These are phyloP conservation scores for Mormoops blainvillei DNA, from an alignment of 2,113 vertebrate genomes.

Conservation along the genomic window DNA sequence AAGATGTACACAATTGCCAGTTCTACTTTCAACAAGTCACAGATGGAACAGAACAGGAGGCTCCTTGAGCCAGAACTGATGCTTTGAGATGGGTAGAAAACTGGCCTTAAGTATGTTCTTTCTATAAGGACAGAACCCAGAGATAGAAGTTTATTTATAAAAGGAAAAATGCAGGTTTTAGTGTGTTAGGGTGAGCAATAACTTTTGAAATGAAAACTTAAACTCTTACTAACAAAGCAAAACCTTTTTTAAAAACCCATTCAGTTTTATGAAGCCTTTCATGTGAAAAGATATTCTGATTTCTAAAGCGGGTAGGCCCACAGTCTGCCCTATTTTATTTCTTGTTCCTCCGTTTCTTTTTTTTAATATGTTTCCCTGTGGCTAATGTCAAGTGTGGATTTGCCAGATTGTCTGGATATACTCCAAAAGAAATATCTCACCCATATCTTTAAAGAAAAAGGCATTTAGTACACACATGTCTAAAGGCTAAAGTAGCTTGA, in stretches of 20 bases:
- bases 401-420: conserved; percentile 45
- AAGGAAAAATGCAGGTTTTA: conserved; percentile 36
- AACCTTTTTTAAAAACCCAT: background rate
- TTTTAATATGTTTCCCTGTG: conserved; percentile 5
- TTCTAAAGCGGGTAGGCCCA: background rate
- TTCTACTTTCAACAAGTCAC: conserved; percentile 29
- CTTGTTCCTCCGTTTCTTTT: background rate
- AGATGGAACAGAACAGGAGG: conserved; percentile 45
- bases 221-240: conserved; percentile 26
- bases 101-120: background rate
- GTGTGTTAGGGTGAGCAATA: conserved; percentile 25
- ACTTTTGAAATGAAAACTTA: conserved; percentile 44
- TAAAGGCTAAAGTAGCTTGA: conserved; percentile 52
- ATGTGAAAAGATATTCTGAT: conserved; percentile 23
- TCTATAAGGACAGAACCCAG: conserved; percentile 1
- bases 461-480: background rate
- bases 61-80: conserved; percentile 26
- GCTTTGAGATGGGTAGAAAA: conserved; percentile 19
- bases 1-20: background rate
- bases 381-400: conserved; percentile 40
- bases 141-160: conserved; percentile 23
- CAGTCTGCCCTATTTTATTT: conserved; percentile 18
- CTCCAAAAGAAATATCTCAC: conserved; percentile 52
- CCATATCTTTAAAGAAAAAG: conserved; percentile 47
- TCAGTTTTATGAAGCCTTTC: conserved; percentile 3